phyloP scores from a whole-genome alignment of 2,888 invertebrate species.

The Neocrepidodera transversa region DNA sequence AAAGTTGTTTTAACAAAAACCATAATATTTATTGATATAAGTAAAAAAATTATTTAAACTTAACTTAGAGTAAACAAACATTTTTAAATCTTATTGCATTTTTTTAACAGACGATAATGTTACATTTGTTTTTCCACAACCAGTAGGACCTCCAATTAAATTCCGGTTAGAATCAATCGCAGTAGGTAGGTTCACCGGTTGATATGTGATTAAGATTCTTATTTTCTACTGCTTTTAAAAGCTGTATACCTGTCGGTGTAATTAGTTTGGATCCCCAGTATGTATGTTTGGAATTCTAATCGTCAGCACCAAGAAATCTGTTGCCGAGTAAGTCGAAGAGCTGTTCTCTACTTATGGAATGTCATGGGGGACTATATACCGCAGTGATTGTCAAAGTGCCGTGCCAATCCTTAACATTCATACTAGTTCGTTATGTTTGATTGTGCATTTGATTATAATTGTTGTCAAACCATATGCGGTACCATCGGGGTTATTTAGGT shows the following conservation, averaged over 20 bases:
- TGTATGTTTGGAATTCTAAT: constrained; percentile 13
- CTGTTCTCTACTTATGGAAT: background rate
- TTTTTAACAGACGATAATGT: too few relatives aligned
- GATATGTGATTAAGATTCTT: too few relatives aligned
- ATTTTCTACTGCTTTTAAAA: background rate
- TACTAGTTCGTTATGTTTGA: background rate
- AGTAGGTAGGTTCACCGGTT: too few relatives aligned
- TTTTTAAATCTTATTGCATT: too few relatives aligned
- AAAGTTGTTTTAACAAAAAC: too few relatives aligned
- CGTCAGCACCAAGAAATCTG: constrained; percentile 4
- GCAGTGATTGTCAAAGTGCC: constrained; percentile 17
- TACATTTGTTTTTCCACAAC: too few relatives aligned
- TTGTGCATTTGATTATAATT: background rate
- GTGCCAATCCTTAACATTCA: background rate
- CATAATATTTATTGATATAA: too few relatives aligned
- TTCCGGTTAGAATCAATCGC: too few relatives aligned
- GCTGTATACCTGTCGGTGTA: background rate
- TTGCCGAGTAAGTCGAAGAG: constrained; percentile 1
- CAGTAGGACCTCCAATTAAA: too few relatives aligned
- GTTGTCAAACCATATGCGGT: background rate
- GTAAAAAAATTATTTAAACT: too few relatives aligned
- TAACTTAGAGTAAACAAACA: too few relatives aligned
- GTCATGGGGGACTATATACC: constrained; percentile 14
- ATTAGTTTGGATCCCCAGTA: constrained; percentile 15
- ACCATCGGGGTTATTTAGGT: constrained; percentile 30